Conservation (phyloP, 2,797 vertebrate genomes). For the Hydrocynus forskahlii region DNA sequence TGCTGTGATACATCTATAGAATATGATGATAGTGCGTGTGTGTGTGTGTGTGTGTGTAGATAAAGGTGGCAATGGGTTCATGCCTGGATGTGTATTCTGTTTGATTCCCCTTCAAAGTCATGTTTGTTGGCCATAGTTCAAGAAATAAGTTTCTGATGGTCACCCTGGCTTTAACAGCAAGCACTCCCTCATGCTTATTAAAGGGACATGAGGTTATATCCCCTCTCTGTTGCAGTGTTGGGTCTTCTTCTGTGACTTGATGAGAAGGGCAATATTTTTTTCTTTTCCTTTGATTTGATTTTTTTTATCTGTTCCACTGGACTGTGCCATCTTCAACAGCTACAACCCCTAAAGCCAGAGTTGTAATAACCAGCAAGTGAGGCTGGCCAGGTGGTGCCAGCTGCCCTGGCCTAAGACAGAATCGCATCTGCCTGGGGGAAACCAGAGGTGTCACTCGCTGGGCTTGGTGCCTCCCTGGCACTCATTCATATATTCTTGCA, state of each 20-base stretch:
- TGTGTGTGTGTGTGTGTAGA: background rate
- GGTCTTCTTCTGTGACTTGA: background rate
- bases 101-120: background rate
- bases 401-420: background rate
- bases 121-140: background rate
- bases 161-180: background rate
- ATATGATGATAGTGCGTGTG: constrained; percentile 4
- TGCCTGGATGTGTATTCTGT: background rate
- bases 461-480: background rate
- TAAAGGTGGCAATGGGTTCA: background rate
- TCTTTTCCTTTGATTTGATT: background rate
- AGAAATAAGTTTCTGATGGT: background rate
- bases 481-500: background rate
- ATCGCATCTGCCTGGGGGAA: constrained; percentile 1
- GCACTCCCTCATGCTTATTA: background rate
- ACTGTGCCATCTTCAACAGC: background rate
- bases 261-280: background rate
- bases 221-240: too few species aligned
- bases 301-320: background rate
- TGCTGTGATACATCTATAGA: constrained; percentile 38
- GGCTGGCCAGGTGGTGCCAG: background rate
- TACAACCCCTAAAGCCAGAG: background rate
- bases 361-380: background rate
- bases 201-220: background rate
- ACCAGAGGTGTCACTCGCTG: background rate